These are phyloP conservation scores for Nezara viridula DNA, from an alignment of 2,888 invertebrate genomes.

Conservation along the genomic window DNA sequence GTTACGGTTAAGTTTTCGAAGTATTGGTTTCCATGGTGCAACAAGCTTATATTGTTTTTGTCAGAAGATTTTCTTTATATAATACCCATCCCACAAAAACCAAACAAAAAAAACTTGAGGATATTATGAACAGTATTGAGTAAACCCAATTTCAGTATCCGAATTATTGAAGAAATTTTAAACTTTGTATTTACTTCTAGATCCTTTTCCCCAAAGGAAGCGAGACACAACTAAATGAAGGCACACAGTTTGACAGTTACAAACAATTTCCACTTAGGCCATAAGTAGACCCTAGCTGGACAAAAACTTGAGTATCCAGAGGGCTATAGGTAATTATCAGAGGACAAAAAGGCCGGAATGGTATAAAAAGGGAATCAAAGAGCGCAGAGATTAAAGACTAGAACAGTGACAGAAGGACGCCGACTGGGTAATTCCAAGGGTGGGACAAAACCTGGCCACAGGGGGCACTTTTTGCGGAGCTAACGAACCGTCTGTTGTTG, in stretches of 20 bases:
- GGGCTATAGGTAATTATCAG: slow-evolving; percentile 20
- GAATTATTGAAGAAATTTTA: neutral
- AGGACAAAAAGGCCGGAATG: neutral
- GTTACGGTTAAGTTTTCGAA: too few species aligned
- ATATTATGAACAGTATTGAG: neutral
- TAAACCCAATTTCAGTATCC: neutral
- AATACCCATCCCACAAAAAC: neutral
- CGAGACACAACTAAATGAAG: neutral
- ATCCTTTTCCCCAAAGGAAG: neutral
- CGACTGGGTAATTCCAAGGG: neutral
- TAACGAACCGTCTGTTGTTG: slow-evolving; percentile 7
- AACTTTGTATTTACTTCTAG: neutral
- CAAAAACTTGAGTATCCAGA: neutral
- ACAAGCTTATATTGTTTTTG: neutral
- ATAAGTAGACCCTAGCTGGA: neutral
- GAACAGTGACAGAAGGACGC: neutral
- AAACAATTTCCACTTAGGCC: neutral
- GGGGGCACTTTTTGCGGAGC: neutral
- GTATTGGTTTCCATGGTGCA: neutral
- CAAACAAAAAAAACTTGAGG: neutral
- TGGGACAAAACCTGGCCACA: neutral
- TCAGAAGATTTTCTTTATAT: neutral
- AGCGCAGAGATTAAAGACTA: slow-evolving; percentile 22
- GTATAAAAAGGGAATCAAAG: slow-evolving; percentile 23
- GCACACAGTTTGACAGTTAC: slow-evolving; percentile 13